These are phyloP conservation scores for Bos javanicus DNA, from an alignment of 2,113 vertebrate genomes.

Conservation along the genomic window DNA sequence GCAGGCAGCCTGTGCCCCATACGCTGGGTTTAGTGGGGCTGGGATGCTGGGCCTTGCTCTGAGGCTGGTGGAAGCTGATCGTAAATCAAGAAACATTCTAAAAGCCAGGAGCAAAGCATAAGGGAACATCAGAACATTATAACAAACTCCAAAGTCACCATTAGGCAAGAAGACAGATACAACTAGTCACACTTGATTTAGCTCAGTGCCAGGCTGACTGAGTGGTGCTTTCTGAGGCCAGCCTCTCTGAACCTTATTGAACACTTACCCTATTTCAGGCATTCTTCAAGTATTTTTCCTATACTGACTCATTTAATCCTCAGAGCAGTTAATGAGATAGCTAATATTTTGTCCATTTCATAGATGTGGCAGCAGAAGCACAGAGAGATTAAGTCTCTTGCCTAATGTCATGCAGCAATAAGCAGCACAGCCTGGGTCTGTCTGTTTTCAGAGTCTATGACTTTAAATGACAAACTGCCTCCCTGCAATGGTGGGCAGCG, in stretches of 20 bases:
- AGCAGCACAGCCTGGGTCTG: background rate
- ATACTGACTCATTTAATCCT: background rate
- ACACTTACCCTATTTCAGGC: too few species aligned
- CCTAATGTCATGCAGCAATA: background rate
- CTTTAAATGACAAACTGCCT: background rate
- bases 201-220: accelerated
- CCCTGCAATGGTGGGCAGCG: background rate
- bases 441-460: background rate
- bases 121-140: background rate
- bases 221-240: background rate
- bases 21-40: accelerated
- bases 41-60: background rate
- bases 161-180: background rate
- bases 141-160: background rate
- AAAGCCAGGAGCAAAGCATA: background rate
- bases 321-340: background rate
- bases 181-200: background rate
- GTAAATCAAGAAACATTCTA: background rate
- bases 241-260: background rate
- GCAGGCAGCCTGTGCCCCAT: background rate
- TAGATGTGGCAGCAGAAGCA: background rate
- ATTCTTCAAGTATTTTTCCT: background rate
- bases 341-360: background rate
- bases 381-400: background rate
- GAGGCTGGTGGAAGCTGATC: background rate